Evolutionary conservation across 2,113 vertebrate genomes (phyloP), one percentile per base, ranked within the genome.

Genomic region (Acanthochromis polyacanthus): DNA sequence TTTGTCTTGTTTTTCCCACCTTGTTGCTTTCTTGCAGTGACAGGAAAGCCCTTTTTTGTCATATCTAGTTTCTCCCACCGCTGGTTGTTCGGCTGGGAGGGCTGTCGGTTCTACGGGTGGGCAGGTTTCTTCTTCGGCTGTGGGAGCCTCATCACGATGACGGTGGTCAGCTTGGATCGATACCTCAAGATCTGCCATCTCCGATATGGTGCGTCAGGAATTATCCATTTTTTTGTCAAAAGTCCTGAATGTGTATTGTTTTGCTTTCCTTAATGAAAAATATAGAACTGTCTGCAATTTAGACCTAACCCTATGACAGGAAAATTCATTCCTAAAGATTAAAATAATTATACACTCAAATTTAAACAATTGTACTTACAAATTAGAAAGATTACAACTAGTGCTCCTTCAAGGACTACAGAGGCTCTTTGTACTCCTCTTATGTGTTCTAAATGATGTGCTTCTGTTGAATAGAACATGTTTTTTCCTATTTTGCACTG

Each of bases 161-260:
- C 97, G 0, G 92, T 96, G 56, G 96, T 99, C 88, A 99, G 97
- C 91, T 89, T 99, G 87, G 97, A 99, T 78, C 95, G 97, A 43
- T 99, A 99, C 84, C 87, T 99, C 48, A 99, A 98, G 93, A 99
- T 99, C 93, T 99, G 97, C 87, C 95, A 98, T 86, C 82, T 97
- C 52, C 93, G 93, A 81, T 98, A 99, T 0, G 97, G 97, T 99
- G 94, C 77, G 94, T 78, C 22, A 19, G 6, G 4, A 51, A 50
- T 12, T 17, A 50, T 12, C 17, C 10, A 5, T 23, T 16, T 17
- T 10, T 36, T 36, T 36, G 9, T 9, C 1, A 38, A 17, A 63
- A 51, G 12, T 15, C 9, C 9, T 10, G 38, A 25, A 25, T 62
- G 23, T 62, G 59, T 62, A 48, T 30, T 8, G 7, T 8, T 36